Conservation (phyloP, 2,797 vertebrate species). For the Pipistrellus pipistrellus region DNA sequence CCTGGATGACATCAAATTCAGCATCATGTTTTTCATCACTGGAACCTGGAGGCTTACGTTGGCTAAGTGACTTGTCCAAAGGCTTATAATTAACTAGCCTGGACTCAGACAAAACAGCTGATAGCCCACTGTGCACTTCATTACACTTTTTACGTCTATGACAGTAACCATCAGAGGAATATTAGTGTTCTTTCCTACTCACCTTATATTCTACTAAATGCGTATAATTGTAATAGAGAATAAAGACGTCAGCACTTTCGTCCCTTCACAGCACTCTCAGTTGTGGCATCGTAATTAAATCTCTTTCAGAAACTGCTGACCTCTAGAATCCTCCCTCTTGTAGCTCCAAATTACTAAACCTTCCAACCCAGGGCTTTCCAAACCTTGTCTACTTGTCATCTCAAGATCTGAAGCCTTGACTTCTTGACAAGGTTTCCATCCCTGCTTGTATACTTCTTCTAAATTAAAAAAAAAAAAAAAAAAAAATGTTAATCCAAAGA, state of each 20-base stretch:
- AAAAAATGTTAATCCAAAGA: not conserved
- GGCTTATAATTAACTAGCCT: slow-evolving; percentile 19
- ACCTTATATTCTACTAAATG: not conserved
- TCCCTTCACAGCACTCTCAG: not conserved
- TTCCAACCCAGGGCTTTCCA: not conserved
- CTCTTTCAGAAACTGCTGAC: not conserved
- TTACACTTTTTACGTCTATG: not conserved
- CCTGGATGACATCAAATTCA: not conserved
- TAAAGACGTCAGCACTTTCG: not conserved
- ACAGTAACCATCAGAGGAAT: not conserved
- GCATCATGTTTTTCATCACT: not conserved
- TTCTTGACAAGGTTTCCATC: slow-evolving; percentile 2
- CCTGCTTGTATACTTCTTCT: not conserved
- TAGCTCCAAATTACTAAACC: not conserved
- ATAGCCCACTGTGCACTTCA: not conserved
- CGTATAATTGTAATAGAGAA: not conserved
- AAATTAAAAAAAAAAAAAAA: not conserved
- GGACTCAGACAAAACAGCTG: not conserved
- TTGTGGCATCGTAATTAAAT: not conserved
- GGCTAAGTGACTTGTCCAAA: not conserved
- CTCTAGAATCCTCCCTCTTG: not conserved
- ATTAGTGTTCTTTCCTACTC: not conserved
- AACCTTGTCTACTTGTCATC: not conserved
- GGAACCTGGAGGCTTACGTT: not conserved
- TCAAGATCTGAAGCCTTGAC: not conserved